Evolutionary conservation across 2,797 vertebrate genomes (phyloP).

Genomic region (Enteromius paludinosus): DNA sequence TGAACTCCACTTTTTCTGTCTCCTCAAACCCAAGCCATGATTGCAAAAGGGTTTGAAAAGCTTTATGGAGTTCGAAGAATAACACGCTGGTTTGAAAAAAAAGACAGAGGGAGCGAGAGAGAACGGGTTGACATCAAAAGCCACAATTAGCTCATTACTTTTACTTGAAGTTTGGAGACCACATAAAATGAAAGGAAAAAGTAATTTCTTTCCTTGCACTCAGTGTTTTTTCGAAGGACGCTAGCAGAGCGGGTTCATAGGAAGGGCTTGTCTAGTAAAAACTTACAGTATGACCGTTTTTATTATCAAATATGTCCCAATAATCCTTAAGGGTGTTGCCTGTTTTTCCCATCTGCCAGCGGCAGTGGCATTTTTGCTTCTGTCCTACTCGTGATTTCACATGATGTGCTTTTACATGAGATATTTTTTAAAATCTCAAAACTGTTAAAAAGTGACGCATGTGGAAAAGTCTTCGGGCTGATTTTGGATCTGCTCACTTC

Average conservation of each 20-base stretch:
- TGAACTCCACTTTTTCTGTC: slow-evolving; percentile 68
- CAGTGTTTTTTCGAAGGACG: slow-evolving; percentile 65
- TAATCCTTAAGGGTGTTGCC: slow-evolving; percentile 51
- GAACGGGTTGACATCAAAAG: slow-evolving; percentile 78
- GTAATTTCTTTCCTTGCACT: slow-evolving; percentile 70
- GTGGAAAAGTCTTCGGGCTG: background rate
- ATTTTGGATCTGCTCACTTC: slow-evolving; percentile 8
- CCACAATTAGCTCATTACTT: slow-evolving; percentile 82
- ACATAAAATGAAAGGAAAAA: slow-evolving; percentile 78
- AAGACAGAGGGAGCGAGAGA: slow-evolving; percentile 38
- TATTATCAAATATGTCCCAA: slow-evolving; percentile 52
- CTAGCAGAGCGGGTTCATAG: slow-evolving; percentile 72
- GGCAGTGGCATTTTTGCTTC: background rate
- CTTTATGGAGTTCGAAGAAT: slow-evolving; percentile 80
- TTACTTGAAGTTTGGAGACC: slow-evolving; percentile 78
- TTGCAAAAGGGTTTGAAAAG: slow-evolving; percentile 74
- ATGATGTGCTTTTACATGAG: slow-evolving; percentile 40
- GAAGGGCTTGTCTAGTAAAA: slow-evolving; percentile 69
- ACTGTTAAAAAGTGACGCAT: slow-evolving; percentile 28
- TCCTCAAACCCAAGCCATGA: slow-evolving; percentile 71
- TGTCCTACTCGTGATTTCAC: slow-evolving; percentile 15
- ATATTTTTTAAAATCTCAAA: slow-evolving; percentile 34
- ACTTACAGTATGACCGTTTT: slow-evolving; percentile 53
- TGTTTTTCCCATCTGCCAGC: slow-evolving; percentile 50
- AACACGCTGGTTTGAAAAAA: slow-evolving; percentile 68